Evolutionary conservation across 2,888 invertebrate species (phyloP).

Genomic region (Gandaritis pyraliata): DNA sequence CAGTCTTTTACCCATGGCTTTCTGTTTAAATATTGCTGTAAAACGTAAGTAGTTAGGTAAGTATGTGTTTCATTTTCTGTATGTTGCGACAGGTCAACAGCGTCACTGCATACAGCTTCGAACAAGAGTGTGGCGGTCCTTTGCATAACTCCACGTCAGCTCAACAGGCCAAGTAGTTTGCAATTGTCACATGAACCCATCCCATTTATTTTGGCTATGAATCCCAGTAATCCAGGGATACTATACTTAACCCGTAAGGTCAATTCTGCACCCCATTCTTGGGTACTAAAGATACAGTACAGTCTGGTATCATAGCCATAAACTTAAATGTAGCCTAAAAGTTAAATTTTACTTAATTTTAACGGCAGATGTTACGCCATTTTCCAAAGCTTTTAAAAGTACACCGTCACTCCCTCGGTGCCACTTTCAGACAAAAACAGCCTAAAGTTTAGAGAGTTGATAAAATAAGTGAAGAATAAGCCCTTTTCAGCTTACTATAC

Average conservation of each 20-base stretch:
- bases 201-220: slow-evolving; percentile 9
- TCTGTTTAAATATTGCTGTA: no score
- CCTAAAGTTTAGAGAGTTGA: not conserved
- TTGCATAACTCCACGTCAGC: slow-evolving; percentile 22
- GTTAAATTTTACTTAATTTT: not conserved
- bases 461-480: no score
- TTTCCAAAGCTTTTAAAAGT: no score
- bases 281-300: no score
- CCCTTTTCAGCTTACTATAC: no score
- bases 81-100: no score
- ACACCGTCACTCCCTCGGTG: not conserved
- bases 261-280: no score
- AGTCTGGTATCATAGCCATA: not conserved
- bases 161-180: slow-evolving; percentile 16
- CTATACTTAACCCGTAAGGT: no score
- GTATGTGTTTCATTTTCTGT: no score
- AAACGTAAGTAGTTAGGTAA: no score
- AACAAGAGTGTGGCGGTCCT: slow-evolving; percentile 10
- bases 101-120: slow-evolving; percentile 2
- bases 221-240: not conserved
- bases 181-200: slow-evolving; percentile 12
- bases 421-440: not conserved
- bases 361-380: not conserved
- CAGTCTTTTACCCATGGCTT: no score
- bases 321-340: not conserved